Conservation (phyloP, 2,888 invertebrate genomes). For the Byasa hedistus region DNA sequence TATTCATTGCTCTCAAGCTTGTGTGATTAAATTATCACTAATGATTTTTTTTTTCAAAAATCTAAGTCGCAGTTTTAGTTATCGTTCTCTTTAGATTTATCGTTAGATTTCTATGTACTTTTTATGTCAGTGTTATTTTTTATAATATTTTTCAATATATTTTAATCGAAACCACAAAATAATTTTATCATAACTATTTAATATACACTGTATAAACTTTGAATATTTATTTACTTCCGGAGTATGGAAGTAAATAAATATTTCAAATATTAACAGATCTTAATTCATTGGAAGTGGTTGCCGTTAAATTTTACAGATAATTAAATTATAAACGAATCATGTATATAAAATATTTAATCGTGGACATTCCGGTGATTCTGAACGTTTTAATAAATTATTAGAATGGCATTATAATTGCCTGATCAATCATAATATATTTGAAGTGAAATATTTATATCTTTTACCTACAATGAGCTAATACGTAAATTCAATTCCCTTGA, state of each 20-base stretch:
- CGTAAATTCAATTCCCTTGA: too few species aligned
- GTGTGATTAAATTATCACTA: not conserved
- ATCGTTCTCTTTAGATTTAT: too few species aligned
- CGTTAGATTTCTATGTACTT: too few species aligned
- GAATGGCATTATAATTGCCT: not conserved
- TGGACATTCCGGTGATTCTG: not conserved
- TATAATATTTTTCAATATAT: too few species aligned
- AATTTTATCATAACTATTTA: too few species aligned
- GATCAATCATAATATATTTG: not conserved
- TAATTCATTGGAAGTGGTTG: not conserved
- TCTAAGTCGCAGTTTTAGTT: too few species aligned
- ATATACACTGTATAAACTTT: not conserved
- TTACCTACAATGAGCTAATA: too few species aligned
- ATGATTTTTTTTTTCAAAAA: not conserved
- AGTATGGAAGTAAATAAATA: not conserved
- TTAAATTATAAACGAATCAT: not conserved
- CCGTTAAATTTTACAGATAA: not conserved
- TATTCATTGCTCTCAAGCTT: not conserved
- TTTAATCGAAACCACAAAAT: too few species aligned
- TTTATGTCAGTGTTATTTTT: too few species aligned
- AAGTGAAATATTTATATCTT: not conserved
- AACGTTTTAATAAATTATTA: not conserved
- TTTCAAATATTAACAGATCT: not conserved
- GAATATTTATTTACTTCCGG: not conserved
- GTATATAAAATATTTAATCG: not conserved